A percentile compares a stretch with the other conserved stretches of the same genome.
phyloP scores from a whole-genome alignment of 2,797 vertebrate genomes.

The Myripristis jacobus region DNA sequence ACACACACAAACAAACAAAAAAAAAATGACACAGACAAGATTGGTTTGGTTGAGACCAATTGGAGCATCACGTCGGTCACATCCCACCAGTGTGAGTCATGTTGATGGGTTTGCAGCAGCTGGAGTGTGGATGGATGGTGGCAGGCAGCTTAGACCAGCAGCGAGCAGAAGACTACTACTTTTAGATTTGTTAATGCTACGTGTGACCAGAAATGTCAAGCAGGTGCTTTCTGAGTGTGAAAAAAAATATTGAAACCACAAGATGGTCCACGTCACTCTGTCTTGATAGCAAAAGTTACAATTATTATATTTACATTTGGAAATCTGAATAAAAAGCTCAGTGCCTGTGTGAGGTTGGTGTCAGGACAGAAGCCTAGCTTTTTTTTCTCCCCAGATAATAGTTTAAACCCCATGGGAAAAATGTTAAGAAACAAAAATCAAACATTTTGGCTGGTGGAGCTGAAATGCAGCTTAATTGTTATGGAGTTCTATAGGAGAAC shows the following conservation, averaged over 20 bases:
- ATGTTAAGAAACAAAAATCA: not conserved
- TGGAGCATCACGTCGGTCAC: slow-evolving; percentile 3
- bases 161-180: not conserved
- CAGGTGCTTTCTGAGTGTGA: too few relatives aligned
- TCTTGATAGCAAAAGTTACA: too few relatives aligned
- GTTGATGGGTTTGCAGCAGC: slow-evolving; percentile 6
- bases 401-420: too few relatives aligned
- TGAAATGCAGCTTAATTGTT: too few relatives aligned
- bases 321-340: not conserved
- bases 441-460: slow-evolving; percentile 19
- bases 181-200: too few relatives aligned
- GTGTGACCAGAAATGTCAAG: too few relatives aligned
- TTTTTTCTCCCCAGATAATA: too few relatives aligned
- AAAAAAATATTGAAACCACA: too few relatives aligned
- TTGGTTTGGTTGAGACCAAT: slow-evolving; percentile 15
- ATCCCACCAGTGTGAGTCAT: slow-evolving; percentile 8
- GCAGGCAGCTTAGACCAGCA: not conserved
- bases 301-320: not conserved
- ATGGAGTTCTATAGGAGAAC: too few relatives aligned
- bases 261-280: too few relatives aligned
- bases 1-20: slow-evolving; percentile 5
- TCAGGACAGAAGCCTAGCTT: too few relatives aligned
- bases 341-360: too few relatives aligned
- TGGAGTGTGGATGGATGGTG: not conserved
- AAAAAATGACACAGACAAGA: not conserved